Evolutionary conservation across 2,113 vertebrate genomes (phyloP).

Genomic region (Pluvianellus socialis): DNA sequence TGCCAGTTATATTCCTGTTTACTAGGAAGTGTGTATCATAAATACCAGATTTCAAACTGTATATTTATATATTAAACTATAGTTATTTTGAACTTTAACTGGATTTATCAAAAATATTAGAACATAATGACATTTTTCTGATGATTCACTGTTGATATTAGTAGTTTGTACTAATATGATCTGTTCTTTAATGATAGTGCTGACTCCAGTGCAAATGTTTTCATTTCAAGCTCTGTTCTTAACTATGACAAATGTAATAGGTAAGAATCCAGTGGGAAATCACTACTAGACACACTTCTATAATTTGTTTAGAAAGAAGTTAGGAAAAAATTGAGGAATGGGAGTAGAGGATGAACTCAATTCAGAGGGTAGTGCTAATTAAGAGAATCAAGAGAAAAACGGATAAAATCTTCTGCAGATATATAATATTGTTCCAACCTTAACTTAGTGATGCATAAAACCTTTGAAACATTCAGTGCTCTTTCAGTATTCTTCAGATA

Average conservation of each 20-base stretch:
- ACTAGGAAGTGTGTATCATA: background rate
- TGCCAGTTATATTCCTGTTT: background rate
- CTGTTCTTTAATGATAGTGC: background rate
- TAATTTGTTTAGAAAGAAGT: background rate
- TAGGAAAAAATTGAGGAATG: background rate
- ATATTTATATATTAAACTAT: background rate
- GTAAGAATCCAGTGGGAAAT: background rate
- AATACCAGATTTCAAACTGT: background rate
- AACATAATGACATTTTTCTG: background rate
- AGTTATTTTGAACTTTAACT: background rate
- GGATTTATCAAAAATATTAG: background rate
- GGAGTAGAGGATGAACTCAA: background rate
- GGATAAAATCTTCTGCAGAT: background rate
- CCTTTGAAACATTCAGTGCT: background rate
- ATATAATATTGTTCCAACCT: background rate
- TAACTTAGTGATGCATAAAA: background rate
- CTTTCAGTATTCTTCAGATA: background rate
- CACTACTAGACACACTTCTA: background rate
- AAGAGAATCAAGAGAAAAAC: background rate
- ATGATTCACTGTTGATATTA: background rate
- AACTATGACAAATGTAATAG: background rate
- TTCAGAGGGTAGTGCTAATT: background rate
- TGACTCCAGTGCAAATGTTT: background rate
- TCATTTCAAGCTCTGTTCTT: background rate
- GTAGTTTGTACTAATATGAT: background rate